Base-by-base conservation (phyloP, 2,797 vertebrate genomes). In the Morus bassanus region DNA sequence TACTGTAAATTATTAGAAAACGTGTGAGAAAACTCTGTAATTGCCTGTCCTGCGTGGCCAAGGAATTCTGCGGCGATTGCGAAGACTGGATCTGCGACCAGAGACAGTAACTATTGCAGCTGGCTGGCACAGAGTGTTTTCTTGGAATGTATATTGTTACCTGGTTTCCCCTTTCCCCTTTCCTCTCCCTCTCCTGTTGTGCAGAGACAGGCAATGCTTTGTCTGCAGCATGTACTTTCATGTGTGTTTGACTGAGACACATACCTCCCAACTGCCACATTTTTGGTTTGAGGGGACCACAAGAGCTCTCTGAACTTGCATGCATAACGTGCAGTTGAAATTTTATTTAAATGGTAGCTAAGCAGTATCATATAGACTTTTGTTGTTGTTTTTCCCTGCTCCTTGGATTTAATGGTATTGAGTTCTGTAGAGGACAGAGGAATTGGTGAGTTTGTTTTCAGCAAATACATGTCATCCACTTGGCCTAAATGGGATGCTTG, bases 171-270 rank as follows among this genome's bases (percentile, higher is more conserved):
- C n/a, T n/a, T n/a, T n/a, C n/a, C n/a, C n/a, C n/a, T n/a, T n/a
- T n/a, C n/a, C n/a, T n/a, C n/a, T n/a, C n/a, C n/a, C n/a, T n/a
- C n/a, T n/a, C n/a, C n/a, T n/a, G n/a, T 27, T 54, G 30, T 54
- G 30, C 13, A 43, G 73, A 83, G 33, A 53, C 16, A 16, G 54
- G 57, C 27, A 33, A 3, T 43, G 30, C n/a, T 69, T 75, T 73
- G 5, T 46, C 45, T 60, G 30, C 48, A 22, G 37, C 0, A 0
- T 16, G 19, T 27, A 18, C n/a, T 78, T 90, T 68, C 2, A 1
- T 33, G 17, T 73, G 35, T 39, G 2, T 33, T 51, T 68, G 70
- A 23, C 48, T n/a, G 21, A 64, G 39, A 70, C 37, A 28, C 5
- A 1, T 33, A 22, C 53, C 50, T 94, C 37, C 83, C 43, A 46